These are phyloP conservation scores for Calcarius ornatus DNA, from an alignment of 2,113 vertebrate species.

Conservation along the genomic window DNA sequence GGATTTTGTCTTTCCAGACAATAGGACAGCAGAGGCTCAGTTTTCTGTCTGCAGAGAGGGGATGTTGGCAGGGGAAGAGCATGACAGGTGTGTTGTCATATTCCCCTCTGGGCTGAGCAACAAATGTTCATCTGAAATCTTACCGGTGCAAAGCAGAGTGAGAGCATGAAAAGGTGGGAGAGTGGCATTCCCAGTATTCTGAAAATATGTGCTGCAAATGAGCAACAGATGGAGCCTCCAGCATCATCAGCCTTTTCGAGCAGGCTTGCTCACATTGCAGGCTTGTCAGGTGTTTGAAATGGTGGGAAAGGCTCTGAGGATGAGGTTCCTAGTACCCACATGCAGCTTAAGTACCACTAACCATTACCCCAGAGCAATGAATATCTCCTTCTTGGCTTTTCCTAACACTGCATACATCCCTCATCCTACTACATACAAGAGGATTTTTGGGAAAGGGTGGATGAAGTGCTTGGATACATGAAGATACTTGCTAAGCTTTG, in stretches of 20 bases:
- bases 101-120: neutral
- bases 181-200: neutral
- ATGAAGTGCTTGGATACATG: neutral
- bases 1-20: neutral
- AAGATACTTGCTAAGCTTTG: neutral
- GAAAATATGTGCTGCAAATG: neutral
- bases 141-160: fast-evolving
- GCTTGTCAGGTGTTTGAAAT: neutral
- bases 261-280: neutral
- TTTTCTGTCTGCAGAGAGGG: neutral
- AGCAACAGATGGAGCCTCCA: constrained; percentile 20
- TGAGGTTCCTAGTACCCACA: neutral
- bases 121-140: neutral
- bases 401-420: neutral
- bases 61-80: neutral
- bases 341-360: neutral
- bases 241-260: neutral
- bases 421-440: neutral
- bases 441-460: fast-evolving
- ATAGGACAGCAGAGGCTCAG: neutral
- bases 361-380: neutral
- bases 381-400: neutral
- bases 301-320: neutral
- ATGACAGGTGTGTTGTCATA: neutral
- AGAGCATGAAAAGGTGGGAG: neutral